Evolutionary conservation across 2,888 invertebrate species (phyloP).

Genomic region (Mesorhabditis belari): DNA sequence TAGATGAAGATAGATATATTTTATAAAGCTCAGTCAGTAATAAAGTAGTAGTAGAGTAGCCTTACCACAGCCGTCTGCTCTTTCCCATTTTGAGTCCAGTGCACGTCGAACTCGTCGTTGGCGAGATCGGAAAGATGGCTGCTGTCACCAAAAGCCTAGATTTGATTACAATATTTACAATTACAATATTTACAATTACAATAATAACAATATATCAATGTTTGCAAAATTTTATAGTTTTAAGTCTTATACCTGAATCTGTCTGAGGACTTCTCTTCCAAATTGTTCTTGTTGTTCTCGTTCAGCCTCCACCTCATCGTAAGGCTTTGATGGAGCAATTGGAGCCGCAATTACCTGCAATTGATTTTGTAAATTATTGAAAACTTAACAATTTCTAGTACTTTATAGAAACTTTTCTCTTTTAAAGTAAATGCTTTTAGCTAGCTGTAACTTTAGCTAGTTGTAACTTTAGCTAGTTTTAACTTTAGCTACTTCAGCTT

Average conservation of each 20-base stretch:
- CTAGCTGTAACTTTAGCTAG: too few relatives aligned
- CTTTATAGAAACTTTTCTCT: too few relatives aligned
- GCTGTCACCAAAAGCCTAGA: slow-evolving; percentile 51
- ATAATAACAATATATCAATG: slow-evolving; percentile 7
- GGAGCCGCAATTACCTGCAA: slow-evolving; percentile 44
- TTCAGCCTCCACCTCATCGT: slow-evolving; percentile 42
- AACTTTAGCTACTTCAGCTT: too few relatives aligned
- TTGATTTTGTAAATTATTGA: background rate
- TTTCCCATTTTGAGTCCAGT: slow-evolving; percentile 37
- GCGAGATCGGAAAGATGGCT: slow-evolving; percentile 13
- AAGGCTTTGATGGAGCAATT: slow-evolving; percentile 35
- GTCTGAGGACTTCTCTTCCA: slow-evolving; percentile 41
- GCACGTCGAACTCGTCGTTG: slow-evolving; percentile 51
- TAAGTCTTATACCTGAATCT: too few relatives aligned
- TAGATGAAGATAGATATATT: background rate
- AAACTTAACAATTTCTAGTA: background rate
- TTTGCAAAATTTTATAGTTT: too few relatives aligned
- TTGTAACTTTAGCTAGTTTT: too few relatives aligned
- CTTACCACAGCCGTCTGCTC: background rate
- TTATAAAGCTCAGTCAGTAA: too few relatives aligned
- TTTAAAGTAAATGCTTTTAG: too few relatives aligned
- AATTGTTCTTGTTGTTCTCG: slow-evolving; percentile 34
- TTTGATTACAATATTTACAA: too few relatives aligned
- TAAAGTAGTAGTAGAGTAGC: background rate
- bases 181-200: too few relatives aligned